Conservation (phyloP, 2,888 invertebrate species). For the Arctia plantaginis region DNA sequence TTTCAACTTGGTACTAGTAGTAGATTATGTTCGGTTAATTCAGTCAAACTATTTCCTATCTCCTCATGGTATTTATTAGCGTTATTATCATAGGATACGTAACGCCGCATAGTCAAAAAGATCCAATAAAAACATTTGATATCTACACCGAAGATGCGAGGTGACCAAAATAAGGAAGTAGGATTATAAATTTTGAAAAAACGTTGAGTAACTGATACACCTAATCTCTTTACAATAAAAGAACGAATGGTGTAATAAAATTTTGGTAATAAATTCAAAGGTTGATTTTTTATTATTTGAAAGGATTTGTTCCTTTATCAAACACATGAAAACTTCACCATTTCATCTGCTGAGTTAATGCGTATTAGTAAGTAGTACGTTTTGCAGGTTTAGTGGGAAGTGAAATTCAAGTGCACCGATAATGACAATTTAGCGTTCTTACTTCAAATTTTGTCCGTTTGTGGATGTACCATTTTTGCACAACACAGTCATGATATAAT, state of each 20-base stretch:
- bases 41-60: neutral
- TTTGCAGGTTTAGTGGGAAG: neutral
- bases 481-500: neutral
- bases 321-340: neutral
- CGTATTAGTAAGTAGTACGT: neutral
- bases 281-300: constrained; percentile 14
- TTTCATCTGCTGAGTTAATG: neutral
- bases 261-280: constrained; percentile 22
- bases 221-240: constrained; percentile 1
- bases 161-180: constrained; percentile 19
- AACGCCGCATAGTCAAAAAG: constrained; percentile 35
- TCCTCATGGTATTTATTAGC: constrained; percentile 59
- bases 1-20: neutral
- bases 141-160: constrained; percentile 22
- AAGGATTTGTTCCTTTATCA: neutral
- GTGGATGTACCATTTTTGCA: too few relatives aligned
- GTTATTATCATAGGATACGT: constrained; percentile 62
- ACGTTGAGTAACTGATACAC: constrained; percentile 12
- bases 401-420: neutral
- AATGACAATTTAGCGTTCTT: too few relatives aligned
- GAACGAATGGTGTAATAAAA: constrained; percentile 18
- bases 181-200: constrained; percentile 20
- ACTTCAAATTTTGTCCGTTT: too few relatives aligned
- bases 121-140: constrained; percentile 47
- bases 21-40: neutral